These are phyloP conservation scores for Butastur rufipennis DNA, from an alignment of 2,113 vertebrate species.

Conservation along the genomic window DNA sequence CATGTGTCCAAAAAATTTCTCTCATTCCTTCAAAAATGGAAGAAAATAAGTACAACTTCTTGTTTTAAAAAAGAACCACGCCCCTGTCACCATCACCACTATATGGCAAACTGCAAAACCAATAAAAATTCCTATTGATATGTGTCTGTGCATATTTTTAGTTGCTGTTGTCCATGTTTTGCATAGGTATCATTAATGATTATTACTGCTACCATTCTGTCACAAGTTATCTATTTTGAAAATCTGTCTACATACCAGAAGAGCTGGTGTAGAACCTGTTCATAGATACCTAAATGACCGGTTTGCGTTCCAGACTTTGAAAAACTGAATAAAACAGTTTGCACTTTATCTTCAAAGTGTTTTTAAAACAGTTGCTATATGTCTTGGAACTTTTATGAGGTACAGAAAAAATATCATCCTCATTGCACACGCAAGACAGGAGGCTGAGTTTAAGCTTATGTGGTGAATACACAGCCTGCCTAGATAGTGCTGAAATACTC, in stretches of 20 bases:
- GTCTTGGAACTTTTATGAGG: neutral
- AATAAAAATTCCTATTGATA: rapidly evolving
- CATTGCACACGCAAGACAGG: rapidly evolving
- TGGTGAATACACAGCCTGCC: neutral
- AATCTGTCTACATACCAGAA: neutral
- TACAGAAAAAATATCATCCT: neutral
- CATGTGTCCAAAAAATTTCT: neutral
- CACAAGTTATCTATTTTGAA: neutral
- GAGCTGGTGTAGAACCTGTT: neutral
- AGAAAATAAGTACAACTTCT: neutral
- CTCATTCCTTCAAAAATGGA: neutral
- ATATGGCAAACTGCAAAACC: neutral
- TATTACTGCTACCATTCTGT: neutral
- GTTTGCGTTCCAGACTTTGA: neutral
- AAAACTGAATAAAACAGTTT: neutral
- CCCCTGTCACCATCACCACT: neutral
- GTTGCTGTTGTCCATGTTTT: neutral
- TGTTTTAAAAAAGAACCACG: neutral
- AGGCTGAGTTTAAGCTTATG: neutral
- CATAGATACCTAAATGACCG: neutral
- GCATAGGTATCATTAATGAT: neutral
- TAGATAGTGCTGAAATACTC: neutral
- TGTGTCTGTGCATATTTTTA: neutral
- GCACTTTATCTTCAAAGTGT: neutral
- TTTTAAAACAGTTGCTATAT: neutral